A percentile compares a stretch with the other conserved stretches of the same genome.
phyloP scores from a whole-genome alignment of 2,888 invertebrate species.

The Drosophila dives region DNA sequence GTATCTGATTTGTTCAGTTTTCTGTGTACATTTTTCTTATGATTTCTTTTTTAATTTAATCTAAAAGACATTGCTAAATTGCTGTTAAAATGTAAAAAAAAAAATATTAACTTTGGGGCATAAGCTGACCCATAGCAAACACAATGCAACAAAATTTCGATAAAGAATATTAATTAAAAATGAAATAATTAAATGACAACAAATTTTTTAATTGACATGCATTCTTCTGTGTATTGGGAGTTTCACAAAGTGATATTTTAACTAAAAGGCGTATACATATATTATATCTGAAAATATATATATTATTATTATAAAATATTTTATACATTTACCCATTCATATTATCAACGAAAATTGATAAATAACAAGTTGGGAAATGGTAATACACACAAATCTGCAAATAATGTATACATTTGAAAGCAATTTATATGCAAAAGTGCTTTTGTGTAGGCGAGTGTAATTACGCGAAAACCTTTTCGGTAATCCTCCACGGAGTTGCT shows the following conservation, averaged over 20 bases:
- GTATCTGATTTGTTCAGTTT: conserved; percentile 76
- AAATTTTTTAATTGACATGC: neutral
- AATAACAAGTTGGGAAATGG: no score
- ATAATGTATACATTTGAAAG: neutral
- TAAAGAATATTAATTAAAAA: neutral
- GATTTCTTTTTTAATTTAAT: conserved; percentile 79
- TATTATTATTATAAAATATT: no score
- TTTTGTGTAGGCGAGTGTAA: conserved; percentile 50
- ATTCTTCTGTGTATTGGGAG: neutral
- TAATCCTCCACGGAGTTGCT: conserved; percentile 37
- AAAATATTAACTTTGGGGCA: conserved; percentile 14
- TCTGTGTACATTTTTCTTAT: conserved; percentile 60
- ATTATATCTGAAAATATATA: neutral
- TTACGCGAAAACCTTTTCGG: conserved; percentile 40
- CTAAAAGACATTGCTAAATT: conserved; percentile 78
- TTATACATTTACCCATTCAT: no score
- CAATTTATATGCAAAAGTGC: neutral
- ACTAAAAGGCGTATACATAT: no score
- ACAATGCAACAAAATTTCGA: conserved; percentile 24
- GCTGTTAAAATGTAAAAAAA: conserved; percentile 67
- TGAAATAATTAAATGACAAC: neutral
- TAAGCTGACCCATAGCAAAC: conserved; percentile 10
- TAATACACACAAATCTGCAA: neutral
- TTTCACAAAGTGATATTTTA: neutral
- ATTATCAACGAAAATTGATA: no score